These are phyloP conservation scores for Upupa epops DNA, from an alignment of 2,113 vertebrate species.

Conservation along the genomic window DNA sequence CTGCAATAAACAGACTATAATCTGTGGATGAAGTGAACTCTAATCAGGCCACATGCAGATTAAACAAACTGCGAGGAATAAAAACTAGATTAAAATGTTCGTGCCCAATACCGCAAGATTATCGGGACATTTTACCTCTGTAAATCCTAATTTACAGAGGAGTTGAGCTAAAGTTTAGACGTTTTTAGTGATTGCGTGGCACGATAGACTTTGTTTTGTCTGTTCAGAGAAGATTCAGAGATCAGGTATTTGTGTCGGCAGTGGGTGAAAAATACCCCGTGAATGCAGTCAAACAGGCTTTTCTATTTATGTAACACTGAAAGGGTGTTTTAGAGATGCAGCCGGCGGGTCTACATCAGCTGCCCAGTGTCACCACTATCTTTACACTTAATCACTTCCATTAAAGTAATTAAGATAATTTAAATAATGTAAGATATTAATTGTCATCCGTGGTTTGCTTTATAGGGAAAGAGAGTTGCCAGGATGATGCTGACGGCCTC, in stretches of 20 bases:
- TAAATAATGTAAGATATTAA: constrained; percentile 31
- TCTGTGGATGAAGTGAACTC: constrained; percentile 86
- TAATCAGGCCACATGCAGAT: constrained; percentile 98
- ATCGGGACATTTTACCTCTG: constrained; percentile 83
- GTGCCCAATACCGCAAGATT: constrained; percentile 83
- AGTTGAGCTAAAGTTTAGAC: constrained; percentile 82
- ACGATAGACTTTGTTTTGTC: constrained; percentile 71
- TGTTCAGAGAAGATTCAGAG: constrained; percentile 78
- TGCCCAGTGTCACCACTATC: neutral
- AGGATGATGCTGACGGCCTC: neutral
- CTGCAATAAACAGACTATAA: constrained; percentile 89
- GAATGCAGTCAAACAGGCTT: constrained; percentile 6
- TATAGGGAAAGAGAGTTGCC: neutral
- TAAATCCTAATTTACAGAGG: constrained; percentile 90
- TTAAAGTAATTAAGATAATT: constrained; percentile 59
- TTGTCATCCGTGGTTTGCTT: constrained; percentile 25
- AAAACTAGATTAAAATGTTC: constrained; percentile 87
- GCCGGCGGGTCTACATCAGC: constrained; percentile 1
- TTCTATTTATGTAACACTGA: neutral
- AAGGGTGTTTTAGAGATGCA: neutral
- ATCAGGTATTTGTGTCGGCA: constrained; percentile 72
- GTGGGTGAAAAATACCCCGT: constrained; percentile 38
- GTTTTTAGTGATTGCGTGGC: constrained; percentile 79
- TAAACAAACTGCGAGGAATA: constrained; percentile 89
- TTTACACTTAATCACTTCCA: constrained; percentile 54